Percentiles rank a stretch among this genome's conserved stretches.
These are phyloP conservation scores for Pachyseris speciosa DNA, from an alignment of 64 coral and sea anemone genomes.

Conservation along the genomic window DNA sequence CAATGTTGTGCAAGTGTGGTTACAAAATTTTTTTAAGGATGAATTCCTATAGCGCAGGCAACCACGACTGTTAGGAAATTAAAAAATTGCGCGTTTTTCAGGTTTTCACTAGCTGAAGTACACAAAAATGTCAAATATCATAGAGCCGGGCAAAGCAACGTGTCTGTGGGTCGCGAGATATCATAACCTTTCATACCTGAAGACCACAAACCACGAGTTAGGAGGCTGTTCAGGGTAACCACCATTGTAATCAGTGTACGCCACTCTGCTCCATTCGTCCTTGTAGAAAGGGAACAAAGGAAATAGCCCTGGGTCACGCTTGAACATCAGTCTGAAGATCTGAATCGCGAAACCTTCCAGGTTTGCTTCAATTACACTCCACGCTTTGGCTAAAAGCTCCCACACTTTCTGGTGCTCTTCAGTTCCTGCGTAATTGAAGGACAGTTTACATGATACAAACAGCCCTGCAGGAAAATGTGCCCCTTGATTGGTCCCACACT, in stretches of 20 bases:
- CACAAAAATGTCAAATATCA: too few relatives aligned
- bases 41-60: too few relatives aligned
- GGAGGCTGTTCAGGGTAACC: conserved; percentile 83
- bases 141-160: too few relatives aligned
- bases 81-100: too few relatives aligned
- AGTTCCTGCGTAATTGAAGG: conserved; percentile 33
- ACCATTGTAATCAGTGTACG: conserved; percentile 84
- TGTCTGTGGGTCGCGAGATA: too few relatives aligned
- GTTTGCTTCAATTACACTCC: conserved; percentile 80
- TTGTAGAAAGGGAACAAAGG: conserved; percentile 93
- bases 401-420: conserved; percentile 86
- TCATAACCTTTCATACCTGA: conserved; percentile 45
- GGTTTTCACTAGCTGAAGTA: too few relatives aligned
- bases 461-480: too few relatives aligned
- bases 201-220: conserved; percentile 95
- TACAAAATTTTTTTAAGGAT: too few relatives aligned
- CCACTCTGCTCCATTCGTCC: conserved; percentile 95
- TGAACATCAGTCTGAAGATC: conserved; percentile 95
- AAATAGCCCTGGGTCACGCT: conserved; percentile 78
- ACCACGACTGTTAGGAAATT: too few relatives aligned
- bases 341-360: conserved; percentile 90
- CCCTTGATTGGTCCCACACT: too few relatives aligned
- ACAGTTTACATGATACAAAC: neutral
- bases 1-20: too few relatives aligned
- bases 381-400: conserved; percentile 71